phyloP scores from a whole-genome alignment of 2,797 vertebrate species.

The Phoeniculus purpureus region DNA sequence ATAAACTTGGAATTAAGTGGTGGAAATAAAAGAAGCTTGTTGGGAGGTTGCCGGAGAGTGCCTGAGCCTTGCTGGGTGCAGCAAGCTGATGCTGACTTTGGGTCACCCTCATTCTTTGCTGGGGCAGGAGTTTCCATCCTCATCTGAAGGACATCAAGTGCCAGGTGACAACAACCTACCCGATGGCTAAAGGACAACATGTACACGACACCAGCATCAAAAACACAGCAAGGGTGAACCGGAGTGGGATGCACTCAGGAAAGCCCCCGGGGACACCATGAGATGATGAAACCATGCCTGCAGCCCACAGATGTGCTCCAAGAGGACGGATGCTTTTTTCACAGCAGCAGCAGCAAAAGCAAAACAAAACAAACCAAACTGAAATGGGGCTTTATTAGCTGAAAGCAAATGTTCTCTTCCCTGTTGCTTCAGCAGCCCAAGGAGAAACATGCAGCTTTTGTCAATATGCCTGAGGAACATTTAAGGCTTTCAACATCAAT shows the following conservation, averaged over 20 bases:
- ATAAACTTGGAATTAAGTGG: background rate
- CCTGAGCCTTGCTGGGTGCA: background rate
- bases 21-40: background rate
- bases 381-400: background rate
- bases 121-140: background rate
- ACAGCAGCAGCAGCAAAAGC: background rate
- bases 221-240: background rate
- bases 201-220: background rate
- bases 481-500: slow-evolving; percentile 28
- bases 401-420: background rate
- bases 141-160: background rate
- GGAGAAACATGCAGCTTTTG: slow-evolving; percentile 7
- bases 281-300: background rate
- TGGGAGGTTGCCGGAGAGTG: background rate
- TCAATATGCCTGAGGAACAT: slow-evolving; percentile 20
- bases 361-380: background rate
- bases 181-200: background rate
- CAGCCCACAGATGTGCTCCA: background rate
- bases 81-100: background rate
- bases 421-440: slow-evolving; percentile 14
- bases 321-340: background rate
- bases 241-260: background rate
- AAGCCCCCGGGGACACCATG: background rate
- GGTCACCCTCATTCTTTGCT: background rate
- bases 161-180: background rate